A percentile compares a stretch with the other conserved stretches of the same genome.
These are phyloP conservation scores for Drosophila leonis DNA, from an alignment of 2,888 invertebrate genomes.

Conservation along the genomic window DNA sequence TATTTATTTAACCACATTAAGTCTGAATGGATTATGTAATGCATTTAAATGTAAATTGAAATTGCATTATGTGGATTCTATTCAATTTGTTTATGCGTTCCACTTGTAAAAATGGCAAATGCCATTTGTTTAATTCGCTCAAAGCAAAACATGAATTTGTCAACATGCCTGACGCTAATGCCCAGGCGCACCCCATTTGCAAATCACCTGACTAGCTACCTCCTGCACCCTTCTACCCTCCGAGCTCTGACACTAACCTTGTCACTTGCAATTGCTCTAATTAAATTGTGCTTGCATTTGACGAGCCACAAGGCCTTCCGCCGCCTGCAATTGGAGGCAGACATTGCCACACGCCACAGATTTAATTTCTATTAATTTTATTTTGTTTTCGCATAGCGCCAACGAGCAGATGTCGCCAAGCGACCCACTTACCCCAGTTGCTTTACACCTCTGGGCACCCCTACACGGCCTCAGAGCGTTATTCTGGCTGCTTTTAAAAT, in stretches of 20 bases:
- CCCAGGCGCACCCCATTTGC: slow-evolving; percentile 29
- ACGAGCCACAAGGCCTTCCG: slow-evolving; percentile 37
- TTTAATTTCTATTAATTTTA: slow-evolving; percentile 46
- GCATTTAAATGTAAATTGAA: background rate
- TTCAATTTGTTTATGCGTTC: background rate
- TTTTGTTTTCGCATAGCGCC: slow-evolving; percentile 31
- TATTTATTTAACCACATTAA: background rate
- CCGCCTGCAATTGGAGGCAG: slow-evolving; percentile 30
- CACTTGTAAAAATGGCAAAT: background rate
- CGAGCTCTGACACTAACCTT: slow-evolving; percentile 82
- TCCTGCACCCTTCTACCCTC: background rate
- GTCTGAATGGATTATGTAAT: background rate
- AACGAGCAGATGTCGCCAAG: slow-evolving; percentile 20
- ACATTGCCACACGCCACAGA: slow-evolving; percentile 47
- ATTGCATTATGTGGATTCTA: background rate
- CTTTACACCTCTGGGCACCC: slow-evolving; percentile 5
- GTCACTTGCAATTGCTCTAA: slow-evolving; percentile 66
- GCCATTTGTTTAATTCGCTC: slow-evolving; percentile 14
- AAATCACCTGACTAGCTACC: slow-evolving; percentile 2
- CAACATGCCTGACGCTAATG: slow-evolving; percentile 30
- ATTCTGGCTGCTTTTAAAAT: slow-evolving; percentile 46
- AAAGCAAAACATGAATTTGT: slow-evolving; percentile 29
- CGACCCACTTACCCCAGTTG: slow-evolving; percentile 52
- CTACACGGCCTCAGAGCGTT: background rate
- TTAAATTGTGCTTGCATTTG: slow-evolving; percentile 72